Base-by-base conservation (phyloP, 30 jellyfish, hydroid and myxozoan species). In the Calvadosia cruxmelitensis region DNA sequence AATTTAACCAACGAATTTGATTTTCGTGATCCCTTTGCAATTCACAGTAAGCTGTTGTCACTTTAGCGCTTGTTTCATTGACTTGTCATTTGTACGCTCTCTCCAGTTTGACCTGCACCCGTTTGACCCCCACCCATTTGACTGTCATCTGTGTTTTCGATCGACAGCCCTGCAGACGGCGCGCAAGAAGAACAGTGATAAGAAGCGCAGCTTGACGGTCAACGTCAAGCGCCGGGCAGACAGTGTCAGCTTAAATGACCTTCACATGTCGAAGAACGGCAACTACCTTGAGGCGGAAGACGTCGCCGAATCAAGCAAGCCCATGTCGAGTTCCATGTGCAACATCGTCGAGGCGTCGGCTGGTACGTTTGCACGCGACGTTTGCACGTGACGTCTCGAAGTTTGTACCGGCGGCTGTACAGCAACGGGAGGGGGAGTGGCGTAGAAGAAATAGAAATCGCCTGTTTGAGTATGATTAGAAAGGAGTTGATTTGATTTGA, bases 341-440 rank as follows among this genome's bases (percentile, higher is more conserved):
- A 74, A 85, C 49, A 85, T 85, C 28, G 77, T 80, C 71, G 95
- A 78, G 71, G 79, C 93, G 28, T 78, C 85, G 12, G 52, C 81
- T 49, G 91, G 94, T 81, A 0, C 32, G 78, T 61, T 20, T 3
- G 15, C 25, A 23, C 50, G 3, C 66, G 49, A 63, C 0, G 28
- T 27, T 27, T 0, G 23, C 27, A 15, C 27, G 29, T 16, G 27
- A 16, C 70, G 16, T 13, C 31, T 61, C 29, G 70, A 13, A 13
- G 27, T 26, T 15, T 20, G 27, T 16, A 61, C 27, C 27, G 12
- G 23, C 23, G 33, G 70, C 66, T 50, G 5, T 63, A 5, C 31
- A 63, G 72, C 28, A 27, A 50, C 28, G 13, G 72, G 33, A 1
- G 24, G 50, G 2, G 2, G 2, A 24, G 67, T 30, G 26, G 28